Base-by-base conservation (phyloP, 2,888 invertebrate species). In the Nemotelus nigrinus region DNA sequence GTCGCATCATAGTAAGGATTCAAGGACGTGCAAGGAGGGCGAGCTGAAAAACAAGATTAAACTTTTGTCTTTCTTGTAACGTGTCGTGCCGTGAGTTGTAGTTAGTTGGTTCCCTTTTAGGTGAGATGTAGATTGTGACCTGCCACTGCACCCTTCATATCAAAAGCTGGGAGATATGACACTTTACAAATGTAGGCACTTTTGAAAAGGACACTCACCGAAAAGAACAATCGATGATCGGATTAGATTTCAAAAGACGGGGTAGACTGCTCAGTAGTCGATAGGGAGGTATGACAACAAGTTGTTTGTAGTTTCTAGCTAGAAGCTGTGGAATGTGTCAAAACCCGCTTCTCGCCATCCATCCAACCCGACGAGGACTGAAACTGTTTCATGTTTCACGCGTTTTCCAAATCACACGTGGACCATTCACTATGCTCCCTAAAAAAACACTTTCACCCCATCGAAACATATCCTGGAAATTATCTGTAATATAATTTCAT, bases 231-330 rank as follows among this genome's bases (percentile, higher is more conserved):
- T 78, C 76, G 78, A 47, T 75, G 78, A 77, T 78, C 67, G 77
- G 80, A 79, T 80, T 79, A 78, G 53, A 70, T 79, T 80, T 79
- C 80, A 78, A 64, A 58, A 78, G 79, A 25, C 25, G 78, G 79
- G 43, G 25, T 47, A 25, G 25, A 25, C 1, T 25, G 25, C 25
- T 25, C 25, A 25, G 25, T 25, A 25, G 25, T 1, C 25, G 25
- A 25, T 25, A 25, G 25, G 25, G 25, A 25, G 25, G 25, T 25
- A 25, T 25, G 25, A 25, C 25, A 25, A 25, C 25, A 25, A 25
- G 25, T 25, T 25, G 25, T 25, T 25, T 25, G 25, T 25, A 25
- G 25, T 25, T 25, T 25, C 25, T 25, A 25, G 25, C 25, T 25
- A 25, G 0, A 25, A 25, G 25, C 25, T 25, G 25, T 25, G 25